These are phyloP conservation scores for Andrena trimmerana DNA, from an alignment of 2,888 invertebrate species.

Conservation along the genomic window DNA sequence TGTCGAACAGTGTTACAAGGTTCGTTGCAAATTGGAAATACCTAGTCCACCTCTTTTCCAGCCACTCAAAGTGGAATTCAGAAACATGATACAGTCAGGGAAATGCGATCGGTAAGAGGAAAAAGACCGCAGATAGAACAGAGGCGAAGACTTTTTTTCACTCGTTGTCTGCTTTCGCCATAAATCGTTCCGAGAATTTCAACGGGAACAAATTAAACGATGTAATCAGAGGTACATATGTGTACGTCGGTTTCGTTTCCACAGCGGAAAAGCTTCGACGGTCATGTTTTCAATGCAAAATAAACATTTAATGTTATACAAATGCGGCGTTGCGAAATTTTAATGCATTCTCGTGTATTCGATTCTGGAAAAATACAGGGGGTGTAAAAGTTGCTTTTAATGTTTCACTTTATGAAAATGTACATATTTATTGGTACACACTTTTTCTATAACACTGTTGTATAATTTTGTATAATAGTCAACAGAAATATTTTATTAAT, in stretches of 20 bases:
- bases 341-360: neutral
- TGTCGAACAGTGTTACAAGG: neutral
- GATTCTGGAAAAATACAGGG: neutral
- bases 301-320: slow-evolving; percentile 20
- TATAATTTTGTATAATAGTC: neutral
- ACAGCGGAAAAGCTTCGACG: slow-evolving; percentile 3
- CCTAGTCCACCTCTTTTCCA: slow-evolving; percentile 2
- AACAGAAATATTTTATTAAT: neutral
- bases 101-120: neutral
- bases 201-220: slow-evolving; percentile 19
- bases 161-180: neutral
- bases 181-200: slow-evolving; percentile 11
- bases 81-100: slow-evolving; percentile 33
- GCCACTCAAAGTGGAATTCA: slow-evolving; percentile 1
- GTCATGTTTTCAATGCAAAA: neutral
- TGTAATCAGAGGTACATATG: slow-evolving; percentile 12
- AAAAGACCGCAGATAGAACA: neutral
- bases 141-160: neutral
- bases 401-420: no score
- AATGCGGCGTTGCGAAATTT: neutral
- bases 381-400: no score
- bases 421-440: no score
- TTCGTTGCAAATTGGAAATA: slow-evolving; percentile 13
- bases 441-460: no score
- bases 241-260: slow-evolving; percentile 37